phyloP scores from a whole-genome alignment of 30 jellyfish, hydroid and myxozoan genomes.

The Phacellophora camtschatica region DNA sequence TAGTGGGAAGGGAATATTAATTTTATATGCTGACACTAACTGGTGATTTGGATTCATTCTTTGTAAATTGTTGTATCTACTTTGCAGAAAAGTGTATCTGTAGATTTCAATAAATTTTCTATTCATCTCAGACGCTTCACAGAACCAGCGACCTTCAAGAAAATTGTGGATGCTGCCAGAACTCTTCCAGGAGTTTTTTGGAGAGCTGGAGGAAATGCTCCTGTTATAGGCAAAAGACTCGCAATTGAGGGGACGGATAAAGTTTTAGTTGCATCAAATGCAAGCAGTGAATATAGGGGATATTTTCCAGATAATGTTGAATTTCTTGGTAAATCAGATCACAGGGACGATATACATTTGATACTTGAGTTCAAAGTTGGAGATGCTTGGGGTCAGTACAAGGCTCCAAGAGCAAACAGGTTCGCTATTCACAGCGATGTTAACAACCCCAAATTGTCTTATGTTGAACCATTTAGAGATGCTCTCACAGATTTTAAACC shows the following conservation, averaged over 20 bases:
- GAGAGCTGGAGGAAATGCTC: constrained; percentile 97
- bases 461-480: constrained; percentile 64
- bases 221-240: constrained; percentile 77
- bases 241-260: constrained; percentile 75
- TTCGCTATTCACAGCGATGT: constrained; percentile 77
- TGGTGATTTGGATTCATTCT: neutral
- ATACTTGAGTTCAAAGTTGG: constrained; percentile 89
- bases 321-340: constrained; percentile 64
- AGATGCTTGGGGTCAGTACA: constrained; percentile 75
- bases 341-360: constrained; percentile 83
- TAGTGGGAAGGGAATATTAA: no score
- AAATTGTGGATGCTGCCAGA: constrained; percentile 50
- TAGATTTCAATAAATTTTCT: neutral
- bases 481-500: constrained; percentile 51
- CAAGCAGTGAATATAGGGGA: constrained; percentile 43
- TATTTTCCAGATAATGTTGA: constrained; percentile 51
- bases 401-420: constrained; percentile 90
- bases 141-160: constrained; percentile 44
- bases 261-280: constrained; percentile 76
- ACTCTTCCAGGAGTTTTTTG: constrained; percentile 56
- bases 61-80: neutral
- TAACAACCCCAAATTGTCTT: constrained; percentile 68
- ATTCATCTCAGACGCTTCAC: constrained; percentile 22
- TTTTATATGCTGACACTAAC: no score
- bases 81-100: neutral